Base-by-base conservation (phyloP, 2,888 invertebrate genomes). In the Prosopocoilus inquinatus region DNA sequence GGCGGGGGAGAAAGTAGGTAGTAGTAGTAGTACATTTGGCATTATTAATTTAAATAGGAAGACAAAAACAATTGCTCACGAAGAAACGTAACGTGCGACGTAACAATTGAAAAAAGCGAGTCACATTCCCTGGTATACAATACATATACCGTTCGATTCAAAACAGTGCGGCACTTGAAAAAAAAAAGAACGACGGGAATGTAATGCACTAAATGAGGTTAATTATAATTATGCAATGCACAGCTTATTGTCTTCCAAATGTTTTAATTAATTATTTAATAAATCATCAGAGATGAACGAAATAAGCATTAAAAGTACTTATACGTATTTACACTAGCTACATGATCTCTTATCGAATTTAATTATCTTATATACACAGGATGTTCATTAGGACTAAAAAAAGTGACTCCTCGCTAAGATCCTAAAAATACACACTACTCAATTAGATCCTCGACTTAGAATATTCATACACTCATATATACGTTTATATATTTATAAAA, bases 1-100 rank as follows among this genome's bases (percentile, higher is more conserved):
- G n/a, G n/a, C n/a, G n/a, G 47, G 47, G 64, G 65, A 69, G 65
- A 66, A 67, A 67, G 68, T 71, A 70, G 66, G 65, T 47, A 34
- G n/a, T n/a, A n/a, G n/a, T n/a, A n/a, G n/a, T n/a, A n/a, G 32
- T 71, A 70, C 69, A 70, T 72, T 71, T 73, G 73, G 70, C 71
- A 70, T 68, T 66, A 49, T 63, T 56, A 49, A 57, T 58, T 55
- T 49, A 60, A 57, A 50, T 41, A 63, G 65, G 63, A 64, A 65
- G 64, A 64, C 65, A 64, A 64, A 28, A 28, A 63, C 56, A 49
- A 52, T 49, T 16, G 44, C 45, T n/a, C 39, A 47, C 39, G 11
- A 9, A 57, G 48, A 2, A 20, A 11, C 15, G 28, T 36, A 5
- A 38, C 20, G 20, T 28, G 20, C 20, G 11, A 43, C 43, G 12